Evolutionary conservation across 2,113 vertebrate species (phyloP).

Genomic region (Corynorhinus townsendii): DNA sequence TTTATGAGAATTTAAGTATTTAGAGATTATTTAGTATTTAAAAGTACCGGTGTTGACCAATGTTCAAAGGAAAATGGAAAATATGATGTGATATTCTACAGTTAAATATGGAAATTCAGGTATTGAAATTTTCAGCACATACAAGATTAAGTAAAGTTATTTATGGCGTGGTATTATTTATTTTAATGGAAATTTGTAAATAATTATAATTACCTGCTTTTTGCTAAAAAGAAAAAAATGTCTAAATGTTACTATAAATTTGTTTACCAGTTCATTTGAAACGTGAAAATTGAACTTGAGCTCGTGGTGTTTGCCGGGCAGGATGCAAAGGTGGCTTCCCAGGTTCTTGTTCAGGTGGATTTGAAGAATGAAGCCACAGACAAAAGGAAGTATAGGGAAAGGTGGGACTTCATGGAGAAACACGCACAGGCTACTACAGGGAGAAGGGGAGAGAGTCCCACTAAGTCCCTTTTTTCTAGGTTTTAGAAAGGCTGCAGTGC

Average conservation of each 20-base stretch:
- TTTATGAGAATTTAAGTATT: not conserved
- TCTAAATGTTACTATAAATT: not conserved
- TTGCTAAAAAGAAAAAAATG: not conserved
- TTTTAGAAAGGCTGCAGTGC: too few relatives aligned
- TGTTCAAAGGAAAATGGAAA: not conserved
- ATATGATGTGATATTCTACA: not conserved
- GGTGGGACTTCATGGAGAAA: too few relatives aligned
- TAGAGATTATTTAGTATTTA: not conserved
- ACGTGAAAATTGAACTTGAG: too few relatives aligned
- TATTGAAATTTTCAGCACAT: not conserved
- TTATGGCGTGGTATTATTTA: not conserved
- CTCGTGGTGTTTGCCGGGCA: too few relatives aligned
- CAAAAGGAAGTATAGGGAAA: too few relatives aligned
- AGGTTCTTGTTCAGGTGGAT: too few relatives aligned
- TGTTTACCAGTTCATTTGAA: not conserved
- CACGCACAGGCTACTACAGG: too few relatives aligned
- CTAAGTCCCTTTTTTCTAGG: too few relatives aligned
- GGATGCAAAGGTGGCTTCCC: too few relatives aligned
- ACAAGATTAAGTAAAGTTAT: not conserved
- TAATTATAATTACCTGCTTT: not conserved
- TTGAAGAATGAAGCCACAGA: too few relatives aligned
- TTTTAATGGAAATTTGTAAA: not conserved
- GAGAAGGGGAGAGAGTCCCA: too few relatives aligned
- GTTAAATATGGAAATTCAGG: not conserved
- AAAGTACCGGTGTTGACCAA: not conserved